phyloP scores from a whole-genome alignment of 2,888 invertebrate species.

The Aspidiotus rigidus region DNA sequence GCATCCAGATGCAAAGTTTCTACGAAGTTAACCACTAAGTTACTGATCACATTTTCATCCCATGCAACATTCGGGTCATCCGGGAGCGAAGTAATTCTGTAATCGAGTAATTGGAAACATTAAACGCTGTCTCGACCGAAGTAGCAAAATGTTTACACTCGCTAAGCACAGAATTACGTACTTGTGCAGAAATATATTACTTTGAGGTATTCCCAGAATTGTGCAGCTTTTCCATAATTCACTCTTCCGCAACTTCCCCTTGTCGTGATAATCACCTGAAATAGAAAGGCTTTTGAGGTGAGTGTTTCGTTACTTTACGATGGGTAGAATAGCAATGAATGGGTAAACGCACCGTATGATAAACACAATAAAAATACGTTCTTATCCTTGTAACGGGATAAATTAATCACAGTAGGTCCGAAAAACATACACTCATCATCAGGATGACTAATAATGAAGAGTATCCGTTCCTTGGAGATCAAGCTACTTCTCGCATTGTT shows the following conservation, averaged over 20 bases:
- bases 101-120: slow-evolving; percentile 36
- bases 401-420: slow-evolving; percentile 72
- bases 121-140: background rate
- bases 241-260: slow-evolving; percentile 55
- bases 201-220: slow-evolving; percentile 65
- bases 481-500: slow-evolving; percentile 5
- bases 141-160: too few species aligned
- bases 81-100: slow-evolving; percentile 60
- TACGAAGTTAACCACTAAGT: slow-evolving; percentile 56
- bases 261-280: slow-evolving; percentile 57
- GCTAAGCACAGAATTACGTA: slow-evolving; percentile 8
- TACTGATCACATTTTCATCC: slow-evolving; percentile 58
- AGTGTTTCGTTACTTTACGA: background rate
- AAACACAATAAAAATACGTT: slow-evolving; percentile 74
- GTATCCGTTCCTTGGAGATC: slow-evolving; percentile 46
- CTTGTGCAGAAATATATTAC: slow-evolving; percentile 56
- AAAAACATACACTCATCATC: slow-evolving; percentile 99
- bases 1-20: slow-evolving; percentile 69
- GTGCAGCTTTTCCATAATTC: slow-evolving; percentile 77
- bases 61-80: slow-evolving; percentile 71
- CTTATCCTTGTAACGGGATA: slow-evolving; percentile 54
- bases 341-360: slow-evolving; percentile 57
- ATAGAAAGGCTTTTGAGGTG: background rate
- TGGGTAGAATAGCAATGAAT: background rate
- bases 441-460: slow-evolving; percentile 88